Evolutionary conservation across 2,113 vertebrate species (phyloP), one percentile per base, ranked within the genome.

Genomic region (Empidonax alnorum): DNA sequence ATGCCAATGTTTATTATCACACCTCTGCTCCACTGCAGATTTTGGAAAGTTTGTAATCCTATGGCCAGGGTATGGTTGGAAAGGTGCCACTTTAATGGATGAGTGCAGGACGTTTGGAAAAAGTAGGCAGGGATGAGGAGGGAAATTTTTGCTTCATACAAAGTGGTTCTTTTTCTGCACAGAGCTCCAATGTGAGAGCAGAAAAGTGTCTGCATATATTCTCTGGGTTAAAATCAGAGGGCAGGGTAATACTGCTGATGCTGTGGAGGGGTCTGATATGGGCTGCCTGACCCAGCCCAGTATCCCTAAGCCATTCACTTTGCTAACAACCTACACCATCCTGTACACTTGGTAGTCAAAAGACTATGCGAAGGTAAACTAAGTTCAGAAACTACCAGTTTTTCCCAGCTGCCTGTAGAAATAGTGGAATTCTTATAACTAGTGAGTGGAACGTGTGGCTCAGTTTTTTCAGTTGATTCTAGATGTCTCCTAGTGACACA

Each of bases 41-140:
- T 78, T 84, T 78, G 28, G 56, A n/a, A 91, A 74, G 41, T 58
- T 58, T 46, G 50, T 31, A 89, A n/a, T 56, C 28, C 14, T 78
- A 14, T 3, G 2, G 10, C 55, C 71, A 2, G 5, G 16, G 10
- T 0, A 2, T 81, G 61, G 19, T n/a, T 62, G 77, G 59, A 17
- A 37, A 81, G 21, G 42, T 53, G 33, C 42, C 31, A 21, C 37
- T 62, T 53, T 49, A 47, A 59, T 39, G 67, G 52, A 82, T 59
- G 56, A 44, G 28, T 20, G 42, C 24, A 42, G 66, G 71, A 63
- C 72, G 11, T 84, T 91, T 87, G 84, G 20, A 46, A 69, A 74
- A 65, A 24, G 31, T 30, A 65, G 41, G 25, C 37, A 37, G 33
- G 52, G 44, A 83, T 72, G 72, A 82, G 24, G 11, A 85, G 23